These are phyloP conservation scores for Psittacula echo DNA, from an alignment of 2,797 vertebrate genomes.

Conservation along the genomic window DNA sequence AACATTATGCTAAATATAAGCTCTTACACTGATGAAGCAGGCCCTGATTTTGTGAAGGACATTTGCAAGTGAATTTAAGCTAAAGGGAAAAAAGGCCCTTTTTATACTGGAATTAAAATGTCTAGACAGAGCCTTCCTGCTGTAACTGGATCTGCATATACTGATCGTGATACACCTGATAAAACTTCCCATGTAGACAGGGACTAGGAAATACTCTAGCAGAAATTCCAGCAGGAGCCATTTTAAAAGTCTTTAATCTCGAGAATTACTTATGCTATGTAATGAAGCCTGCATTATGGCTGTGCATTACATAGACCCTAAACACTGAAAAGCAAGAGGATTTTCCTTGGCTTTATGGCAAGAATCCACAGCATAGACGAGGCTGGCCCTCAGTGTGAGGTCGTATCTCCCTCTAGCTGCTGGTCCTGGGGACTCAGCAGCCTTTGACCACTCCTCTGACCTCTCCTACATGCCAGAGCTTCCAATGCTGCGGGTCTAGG, in stretches of 20 bases:
- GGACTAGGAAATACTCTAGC: constrained; percentile 5
- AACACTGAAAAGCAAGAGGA: not conserved
- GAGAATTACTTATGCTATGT: not conserved
- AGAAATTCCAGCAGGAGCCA: constrained; percentile 34
- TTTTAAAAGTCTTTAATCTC: constrained; percentile 28
- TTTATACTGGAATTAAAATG: constrained; percentile 11
- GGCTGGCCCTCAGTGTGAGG: constrained; percentile 36
- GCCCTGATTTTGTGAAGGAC: not conserved
- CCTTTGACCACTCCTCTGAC: not conserved
- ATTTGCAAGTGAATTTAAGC: not conserved
- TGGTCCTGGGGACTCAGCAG: constrained; percentile 49
- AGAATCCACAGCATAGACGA: not conserved
- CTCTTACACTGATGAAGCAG: not conserved
- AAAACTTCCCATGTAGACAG: constrained; percentile 36
- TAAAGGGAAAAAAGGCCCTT: not conserved
- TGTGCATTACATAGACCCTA: not conserved
- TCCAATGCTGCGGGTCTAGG: not conserved
- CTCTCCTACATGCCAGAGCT: accelerated
- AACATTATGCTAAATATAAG: not conserved
- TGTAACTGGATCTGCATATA: not conserved
- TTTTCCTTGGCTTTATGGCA: not conserved
- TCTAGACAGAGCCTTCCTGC: constrained; percentile 47
- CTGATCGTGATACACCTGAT: not conserved
- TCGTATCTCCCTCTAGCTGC: constrained; percentile 70
- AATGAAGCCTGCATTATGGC: constrained; percentile 18